Evolutionary conservation across 2,797 vertebrate species (phyloP).

Genomic region (Balearica regulorum): DNA sequence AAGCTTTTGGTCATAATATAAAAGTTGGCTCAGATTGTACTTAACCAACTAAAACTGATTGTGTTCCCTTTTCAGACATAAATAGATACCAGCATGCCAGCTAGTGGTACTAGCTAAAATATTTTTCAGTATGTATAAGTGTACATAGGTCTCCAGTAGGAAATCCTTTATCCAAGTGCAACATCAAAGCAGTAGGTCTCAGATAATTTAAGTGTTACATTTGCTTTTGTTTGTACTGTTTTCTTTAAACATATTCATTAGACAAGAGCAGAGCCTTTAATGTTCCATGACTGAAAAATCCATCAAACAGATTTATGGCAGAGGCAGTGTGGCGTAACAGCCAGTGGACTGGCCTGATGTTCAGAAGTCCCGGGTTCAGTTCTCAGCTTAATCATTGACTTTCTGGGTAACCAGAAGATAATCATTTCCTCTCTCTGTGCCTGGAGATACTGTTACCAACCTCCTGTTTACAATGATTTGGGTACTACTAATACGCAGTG

Average conservation of each 20-base stretch:
- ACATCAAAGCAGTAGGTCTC: conserved; percentile 8
- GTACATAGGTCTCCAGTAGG: conserved; percentile 67
- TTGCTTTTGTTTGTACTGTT: conserved; percentile 59
- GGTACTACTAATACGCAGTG: neutral
- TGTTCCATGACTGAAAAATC: conserved; percentile 62
- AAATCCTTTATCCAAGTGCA: conserved; percentile 22
- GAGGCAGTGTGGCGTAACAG: conserved; percentile 40
- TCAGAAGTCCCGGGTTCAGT: conserved; percentile 22
- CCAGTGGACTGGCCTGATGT: conserved; percentile 31
- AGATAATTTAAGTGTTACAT: conserved; percentile 38
- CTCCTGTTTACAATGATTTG: neutral
- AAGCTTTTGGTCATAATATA: conserved; percentile 83
- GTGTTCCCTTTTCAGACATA: conserved; percentile 76
- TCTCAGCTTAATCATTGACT: conserved; percentile 55
- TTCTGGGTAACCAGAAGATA: conserved; percentile 26
- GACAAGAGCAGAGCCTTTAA: conserved; percentile 46
- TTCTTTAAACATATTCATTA: conserved; percentile 60
- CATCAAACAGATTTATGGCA: conserved; percentile 53
- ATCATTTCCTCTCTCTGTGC: conserved; percentile 3
- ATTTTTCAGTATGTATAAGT: conserved; percentile 57
- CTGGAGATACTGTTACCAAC: neutral
- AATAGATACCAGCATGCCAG: conserved; percentile 71
- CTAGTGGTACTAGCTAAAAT: conserved; percentile 81
- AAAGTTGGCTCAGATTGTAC: conserved; percentile 81
- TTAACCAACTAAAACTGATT: conserved; percentile 85